Percentiles rank a stretch among this genome's conserved stretches.
phyloP scores from a whole-genome alignment of 2,113 vertebrate genomes.

The Globicephala melas region DNA sequence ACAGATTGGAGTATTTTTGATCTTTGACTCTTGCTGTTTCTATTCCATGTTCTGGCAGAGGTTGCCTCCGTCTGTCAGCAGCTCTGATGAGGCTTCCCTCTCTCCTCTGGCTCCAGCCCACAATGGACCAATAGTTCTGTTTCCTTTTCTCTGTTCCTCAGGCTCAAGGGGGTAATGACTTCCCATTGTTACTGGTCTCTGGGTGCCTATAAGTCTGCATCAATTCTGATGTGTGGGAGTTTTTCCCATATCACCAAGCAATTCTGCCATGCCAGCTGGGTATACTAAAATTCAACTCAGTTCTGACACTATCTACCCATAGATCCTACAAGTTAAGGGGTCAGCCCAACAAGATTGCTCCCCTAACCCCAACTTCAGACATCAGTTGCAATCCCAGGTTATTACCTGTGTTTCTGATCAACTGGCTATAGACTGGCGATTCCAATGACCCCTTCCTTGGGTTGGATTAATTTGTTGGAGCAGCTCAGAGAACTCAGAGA shows the following conservation, averaged over 20 bases:
- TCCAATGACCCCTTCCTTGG: neutral
- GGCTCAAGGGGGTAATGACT: neutral
- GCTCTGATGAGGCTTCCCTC: neutral
- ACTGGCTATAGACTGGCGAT: neutral
- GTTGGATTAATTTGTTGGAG: neutral
- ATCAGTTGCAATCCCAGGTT: neutral
- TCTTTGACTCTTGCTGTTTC: neutral
- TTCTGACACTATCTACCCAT: neutral
- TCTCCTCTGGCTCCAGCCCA: neutral
- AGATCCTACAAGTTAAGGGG: neutral
- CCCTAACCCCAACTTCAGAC: neutral
- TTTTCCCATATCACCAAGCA: neutral
- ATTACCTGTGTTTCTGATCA: neutral
- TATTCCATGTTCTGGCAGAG: neutral
- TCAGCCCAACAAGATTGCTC: neutral
- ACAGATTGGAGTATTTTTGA: neutral
- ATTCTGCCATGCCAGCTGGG: neutral
- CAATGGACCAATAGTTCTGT: neutral
- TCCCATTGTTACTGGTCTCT: neutral
- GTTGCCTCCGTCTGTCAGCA: neutral
- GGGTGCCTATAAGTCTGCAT: neutral
- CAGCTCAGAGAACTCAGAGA: neutral
- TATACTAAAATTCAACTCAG: neutral
- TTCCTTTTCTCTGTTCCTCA: neutral
- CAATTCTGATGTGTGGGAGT: neutral